These are phyloP conservation scores for Intellagama lesueurii DNA, from an alignment of 2,797 vertebrate genomes.

Conservation along the genomic window DNA sequence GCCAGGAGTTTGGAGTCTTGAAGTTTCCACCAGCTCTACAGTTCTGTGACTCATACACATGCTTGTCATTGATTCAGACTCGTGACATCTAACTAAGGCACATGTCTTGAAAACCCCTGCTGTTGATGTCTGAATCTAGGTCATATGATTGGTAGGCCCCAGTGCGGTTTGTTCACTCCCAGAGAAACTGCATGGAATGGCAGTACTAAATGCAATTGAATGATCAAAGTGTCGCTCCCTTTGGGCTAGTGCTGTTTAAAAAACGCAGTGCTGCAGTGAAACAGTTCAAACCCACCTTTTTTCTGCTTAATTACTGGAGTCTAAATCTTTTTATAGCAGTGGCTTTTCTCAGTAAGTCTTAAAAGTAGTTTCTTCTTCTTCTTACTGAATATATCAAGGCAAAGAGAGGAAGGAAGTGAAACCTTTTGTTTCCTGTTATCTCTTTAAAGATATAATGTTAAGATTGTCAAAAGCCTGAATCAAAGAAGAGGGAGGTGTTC, in stretches of 20 bases:
- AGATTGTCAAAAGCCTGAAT: conserved; percentile 36
- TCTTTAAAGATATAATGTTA: neutral
- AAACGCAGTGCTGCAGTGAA: neutral
- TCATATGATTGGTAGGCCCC: neutral
- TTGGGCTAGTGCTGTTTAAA: neutral
- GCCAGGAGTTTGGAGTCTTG: too few species aligned
- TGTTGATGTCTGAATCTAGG: neutral
- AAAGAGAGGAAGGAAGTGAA: conserved; percentile 60
- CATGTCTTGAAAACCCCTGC: neutral
- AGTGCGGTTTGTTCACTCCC: neutral
- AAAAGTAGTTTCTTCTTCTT: neutral
- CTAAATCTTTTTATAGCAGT: neutral
- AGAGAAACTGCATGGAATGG: neutral
- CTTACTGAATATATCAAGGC: conserved; percentile 16
- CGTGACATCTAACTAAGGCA: neutral
- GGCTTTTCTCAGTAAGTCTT: rapidly evolving
- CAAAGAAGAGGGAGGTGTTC: neutral
- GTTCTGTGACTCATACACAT: too few species aligned
- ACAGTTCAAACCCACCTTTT: neutral
- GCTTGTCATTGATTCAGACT: too few species aligned
- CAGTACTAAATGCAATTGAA: neutral
- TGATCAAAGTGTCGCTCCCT: neutral
- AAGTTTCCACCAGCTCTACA: too few species aligned
- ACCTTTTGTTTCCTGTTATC: conserved; percentile 24
- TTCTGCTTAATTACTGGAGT: neutral